Conservation (phyloP, 2,888 invertebrate genomes). For the Cantharis rufa region DNA sequence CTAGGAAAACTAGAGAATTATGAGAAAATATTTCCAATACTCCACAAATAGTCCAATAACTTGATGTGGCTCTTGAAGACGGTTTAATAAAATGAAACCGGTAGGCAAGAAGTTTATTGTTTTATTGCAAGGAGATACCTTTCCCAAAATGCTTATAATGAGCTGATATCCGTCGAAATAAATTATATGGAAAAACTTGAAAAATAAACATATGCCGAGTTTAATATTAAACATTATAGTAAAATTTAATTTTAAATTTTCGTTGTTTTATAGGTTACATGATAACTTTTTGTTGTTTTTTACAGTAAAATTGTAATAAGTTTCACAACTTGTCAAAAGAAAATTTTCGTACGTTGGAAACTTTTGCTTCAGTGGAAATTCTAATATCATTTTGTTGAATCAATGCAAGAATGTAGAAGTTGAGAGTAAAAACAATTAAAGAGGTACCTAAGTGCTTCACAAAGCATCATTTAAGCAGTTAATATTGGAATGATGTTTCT, state of each 20-base stretch:
- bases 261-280: neutral
- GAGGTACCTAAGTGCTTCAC: neutral
- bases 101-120: too few relatives aligned
- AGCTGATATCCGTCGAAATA: neutral
- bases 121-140: too few relatives aligned
- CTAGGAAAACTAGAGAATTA: too few relatives aligned
- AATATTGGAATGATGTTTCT: constrained; percentile 39
- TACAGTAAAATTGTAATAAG: neutral
- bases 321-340: neutral
- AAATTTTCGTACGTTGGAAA: neutral
- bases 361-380: neutral
- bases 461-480: constrained; percentile 18
- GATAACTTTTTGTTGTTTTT: neutral
- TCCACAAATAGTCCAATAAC: too few relatives aligned
- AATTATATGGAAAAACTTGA: neutral
- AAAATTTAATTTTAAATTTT: neutral
- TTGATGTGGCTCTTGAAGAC: too few relatives aligned
- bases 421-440: neutral
- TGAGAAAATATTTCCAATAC: too few relatives aligned
- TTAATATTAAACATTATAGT: neutral
- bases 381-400: neutral
- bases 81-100: too few relatives aligned
- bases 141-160: neutral
- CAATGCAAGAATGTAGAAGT: neutral
- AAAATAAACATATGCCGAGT: neutral